These are phyloP conservation scores for Caenorhabditis becei DNA, from an alignment of 2,888 invertebrate genomes.

Conservation along the genomic window DNA sequence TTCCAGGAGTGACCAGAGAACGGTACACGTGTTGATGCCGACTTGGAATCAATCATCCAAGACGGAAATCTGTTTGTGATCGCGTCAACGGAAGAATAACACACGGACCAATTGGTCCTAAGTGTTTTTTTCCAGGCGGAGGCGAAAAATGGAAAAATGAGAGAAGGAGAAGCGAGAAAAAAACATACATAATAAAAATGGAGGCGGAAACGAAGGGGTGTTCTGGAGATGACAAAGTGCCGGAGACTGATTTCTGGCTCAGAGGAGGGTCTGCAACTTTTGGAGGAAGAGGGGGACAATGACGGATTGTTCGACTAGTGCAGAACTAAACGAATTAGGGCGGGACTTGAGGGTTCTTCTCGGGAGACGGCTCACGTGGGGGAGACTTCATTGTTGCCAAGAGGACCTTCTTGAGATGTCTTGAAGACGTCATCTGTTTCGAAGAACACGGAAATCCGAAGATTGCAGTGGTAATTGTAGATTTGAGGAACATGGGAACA, in stretches of 20 bases:
- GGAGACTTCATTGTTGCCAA: constrained; percentile 29
- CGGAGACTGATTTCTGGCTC: constrained; percentile 46
- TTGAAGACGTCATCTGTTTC: constrained; percentile 21
- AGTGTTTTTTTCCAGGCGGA: constrained; percentile 36
- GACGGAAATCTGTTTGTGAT: constrained; percentile 5
- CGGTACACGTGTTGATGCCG: neutral
- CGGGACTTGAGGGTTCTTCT: neutral
- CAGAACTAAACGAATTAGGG: constrained; percentile 43
- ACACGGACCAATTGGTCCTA: constrained; percentile 50
- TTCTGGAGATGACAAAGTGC: constrained; percentile 46
- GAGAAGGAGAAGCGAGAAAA: constrained; percentile 26
- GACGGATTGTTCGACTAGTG: constrained; percentile 43
- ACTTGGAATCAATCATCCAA: constrained; percentile 40
- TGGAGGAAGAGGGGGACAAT: constrained; percentile 6
- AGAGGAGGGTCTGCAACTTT: constrained; percentile 6
- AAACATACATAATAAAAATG: constrained; percentile 55
- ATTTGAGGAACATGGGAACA: constrained; percentile 7
- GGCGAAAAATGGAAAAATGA: constrained; percentile 23
- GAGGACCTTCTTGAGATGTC: constrained; percentile 11
- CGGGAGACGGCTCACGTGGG: constrained; percentile 2
- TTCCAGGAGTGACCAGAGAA: neutral
- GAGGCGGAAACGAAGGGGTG: constrained; percentile 14
- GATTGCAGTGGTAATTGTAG: constrained; percentile 26
- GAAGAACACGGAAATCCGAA: constrained; percentile 27
- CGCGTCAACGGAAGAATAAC: constrained; percentile 45